Percentiles rank a stretch among this genome's conserved stretches.
These are phyloP conservation scores for Pyrrhopygopsis socrates DNA, from an alignment of 2,888 invertebrate genomes.

Conservation along the genomic window DNA sequence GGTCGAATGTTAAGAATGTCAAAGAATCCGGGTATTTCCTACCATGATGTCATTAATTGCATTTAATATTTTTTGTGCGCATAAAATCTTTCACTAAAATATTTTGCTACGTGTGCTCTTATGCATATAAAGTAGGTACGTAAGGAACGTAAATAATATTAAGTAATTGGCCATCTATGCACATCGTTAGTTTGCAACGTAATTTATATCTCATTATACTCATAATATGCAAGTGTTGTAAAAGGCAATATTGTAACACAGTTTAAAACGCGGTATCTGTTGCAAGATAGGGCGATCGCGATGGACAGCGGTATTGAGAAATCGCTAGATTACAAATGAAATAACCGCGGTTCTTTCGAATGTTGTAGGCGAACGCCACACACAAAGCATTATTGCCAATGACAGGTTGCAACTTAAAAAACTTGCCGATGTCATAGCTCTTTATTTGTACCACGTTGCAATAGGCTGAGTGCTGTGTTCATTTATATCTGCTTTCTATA, in stretches of 20 bases:
- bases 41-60: neutral
- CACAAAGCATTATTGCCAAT: constrained; percentile 24
- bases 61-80: neutral
- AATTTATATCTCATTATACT: constrained; percentile 55
- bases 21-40: neutral
- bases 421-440: constrained; percentile 27
- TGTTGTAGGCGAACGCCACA: constrained; percentile 23
- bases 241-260: constrained; percentile 51
- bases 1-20: no score
- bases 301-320: constrained; percentile 90
- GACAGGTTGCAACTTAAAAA: constrained; percentile 29
- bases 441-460: constrained; percentile 31
- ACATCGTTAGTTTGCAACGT: constrained; percentile 35
- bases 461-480: constrained; percentile 21
- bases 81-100: neutral
- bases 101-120: no score
- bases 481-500: no score
- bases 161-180: constrained; percentile 10
- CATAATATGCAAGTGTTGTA: constrained; percentile 33
- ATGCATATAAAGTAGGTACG: neutral
- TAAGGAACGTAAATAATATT: neutral
- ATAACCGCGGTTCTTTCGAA: constrained; percentile 87
- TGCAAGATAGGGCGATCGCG: constrained; percentile 90
- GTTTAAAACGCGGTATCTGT: constrained; percentile 86
- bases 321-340: constrained; percentile 86